Base-by-base conservation (phyloP, 2,797 vertebrate genomes). In the Serranus cabrilla region DNA sequence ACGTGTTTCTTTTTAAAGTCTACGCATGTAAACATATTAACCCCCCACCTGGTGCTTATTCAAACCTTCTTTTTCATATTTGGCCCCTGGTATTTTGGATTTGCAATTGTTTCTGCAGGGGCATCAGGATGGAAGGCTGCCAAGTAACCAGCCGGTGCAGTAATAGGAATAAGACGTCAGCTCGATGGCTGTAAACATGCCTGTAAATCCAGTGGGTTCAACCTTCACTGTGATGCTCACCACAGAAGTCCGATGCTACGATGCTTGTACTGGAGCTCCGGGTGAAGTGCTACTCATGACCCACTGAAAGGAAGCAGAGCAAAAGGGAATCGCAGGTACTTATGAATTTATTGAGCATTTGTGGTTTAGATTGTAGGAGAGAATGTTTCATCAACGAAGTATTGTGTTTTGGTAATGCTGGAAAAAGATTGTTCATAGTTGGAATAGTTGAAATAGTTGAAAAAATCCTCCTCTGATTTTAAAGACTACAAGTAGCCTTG, bases 131-230 rank as follows among this genome's bases (percentile, higher is more conserved):
- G 80, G 77, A 43, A 78, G 39, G 40, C 56, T 89, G 88, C 82
- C 82, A 89, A 89, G 87, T 80, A 71, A 87, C 66, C 91, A 93
- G 89, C 83, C 56, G 89, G 91, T 83, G 78, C 78, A 82, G 83
- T 91, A 86, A 89, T 84, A 81, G 80, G 78, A 74, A 81, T 80
- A 78, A 90, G 88, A 87, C 70, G 65, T 86, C 90, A 89, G 78
- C 64, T 69, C 62, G 63, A 45, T 69, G 56, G 37, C 66, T 80
- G 74, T 68, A 62, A 78, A 71, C 71, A 45, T 42, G 63, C 18
- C 70, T 61, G 63, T 74, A 82, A 88, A 84, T 77, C 74, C 73
- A 72, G 6, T 63, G 14, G 55, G 69, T 57, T 81, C 78, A 70
- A 49, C 63, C 34, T 51, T 86, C 23, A 12, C 43, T 20, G 50